phyloP scores from a whole-genome alignment of 2,797 vertebrate species.

The Adelosebastes latens region DNA sequence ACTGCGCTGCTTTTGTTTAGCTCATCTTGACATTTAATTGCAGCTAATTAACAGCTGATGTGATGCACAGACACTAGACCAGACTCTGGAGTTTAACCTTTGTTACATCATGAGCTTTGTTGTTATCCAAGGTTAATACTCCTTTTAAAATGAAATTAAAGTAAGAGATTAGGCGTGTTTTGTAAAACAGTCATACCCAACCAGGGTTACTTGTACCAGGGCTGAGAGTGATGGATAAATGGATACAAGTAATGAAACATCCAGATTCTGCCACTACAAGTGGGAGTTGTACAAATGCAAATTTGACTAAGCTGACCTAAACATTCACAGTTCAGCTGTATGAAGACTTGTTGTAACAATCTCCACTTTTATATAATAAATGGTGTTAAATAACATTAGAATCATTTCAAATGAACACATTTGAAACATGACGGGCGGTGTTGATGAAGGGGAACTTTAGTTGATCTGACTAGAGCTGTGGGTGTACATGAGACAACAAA shows the following conservation, averaged over 20 bases:
- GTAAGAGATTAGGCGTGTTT: not conserved
- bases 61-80: not conserved
- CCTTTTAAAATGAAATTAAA: not conserved
- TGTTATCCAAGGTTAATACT: not conserved
- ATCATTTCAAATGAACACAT: not conserved
- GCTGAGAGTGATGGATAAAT: not conserved
- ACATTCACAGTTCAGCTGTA: not conserved
- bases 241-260: not conserved
- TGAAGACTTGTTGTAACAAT: not conserved
- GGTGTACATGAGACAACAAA: not conserved
- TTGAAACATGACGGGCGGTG: not conserved
- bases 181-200: not conserved
- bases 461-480: not conserved
- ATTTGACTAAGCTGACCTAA: not conserved
- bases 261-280: not conserved
- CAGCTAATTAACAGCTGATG: slow-evolving; percentile 6
- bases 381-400: not conserved
- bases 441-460: not conserved
- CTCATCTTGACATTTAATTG: not conserved
- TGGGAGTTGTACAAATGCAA: not conserved
- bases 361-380: not conserved
- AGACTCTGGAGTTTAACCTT: not conserved
- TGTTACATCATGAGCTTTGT: not conserved
- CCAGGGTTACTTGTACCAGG: too few species aligned
- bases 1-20: slow-evolving; percentile 1